Base-by-base conservation (phyloP, 2,113 vertebrate species). In the Microcebus jonahi region DNA sequence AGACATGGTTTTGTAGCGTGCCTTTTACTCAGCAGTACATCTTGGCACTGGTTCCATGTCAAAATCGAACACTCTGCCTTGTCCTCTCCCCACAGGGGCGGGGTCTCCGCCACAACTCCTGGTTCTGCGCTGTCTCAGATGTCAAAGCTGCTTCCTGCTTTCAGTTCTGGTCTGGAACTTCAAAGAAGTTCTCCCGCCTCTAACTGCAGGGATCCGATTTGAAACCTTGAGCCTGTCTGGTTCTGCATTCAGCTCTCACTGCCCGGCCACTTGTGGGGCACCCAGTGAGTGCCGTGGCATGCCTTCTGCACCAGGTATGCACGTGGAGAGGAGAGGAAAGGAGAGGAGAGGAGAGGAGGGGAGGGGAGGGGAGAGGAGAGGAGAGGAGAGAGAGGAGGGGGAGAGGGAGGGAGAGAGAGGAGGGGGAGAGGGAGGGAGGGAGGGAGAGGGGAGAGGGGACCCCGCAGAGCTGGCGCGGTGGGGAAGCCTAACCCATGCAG, bases 51-150 rank as follows among this genome's bases (percentile, higher is more conserved):
- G 81, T 9, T 25, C 20, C 12, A 8, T 27, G 29, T 48, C 23
- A 3, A 8, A 0, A 3, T 20, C 4, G 0, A 36, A 48, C 0
- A 1, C 29, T 85, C 15, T 34, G n/a, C 50, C 21, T 39, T 1
- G 6, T 21, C 48, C n/a, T 34, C 20, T 23, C 31, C 59, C n/a
- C 31, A 11, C 2, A 6, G 70, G 59, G 23, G 34, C 42, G 8
- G 45, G 27, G 36, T 27, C 15, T 48, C 67, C 29, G 34, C 25
- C 3, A 42, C 2, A 12, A 8, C 12, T 1, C 4, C 27, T 53
- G 17, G 11, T 12, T 2, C 2, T 31, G 45, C 25, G n/a, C 23
- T 0, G 0, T 7, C 1, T 36, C 29, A 6, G 21, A 18, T 13
- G 0, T 6, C 21, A 10, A 25, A 79, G 34, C 4, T 20, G 23